Evolutionary conservation across 2,888 invertebrate species (phyloP).

Genomic region (Tryphoninae sp.): DNA sequence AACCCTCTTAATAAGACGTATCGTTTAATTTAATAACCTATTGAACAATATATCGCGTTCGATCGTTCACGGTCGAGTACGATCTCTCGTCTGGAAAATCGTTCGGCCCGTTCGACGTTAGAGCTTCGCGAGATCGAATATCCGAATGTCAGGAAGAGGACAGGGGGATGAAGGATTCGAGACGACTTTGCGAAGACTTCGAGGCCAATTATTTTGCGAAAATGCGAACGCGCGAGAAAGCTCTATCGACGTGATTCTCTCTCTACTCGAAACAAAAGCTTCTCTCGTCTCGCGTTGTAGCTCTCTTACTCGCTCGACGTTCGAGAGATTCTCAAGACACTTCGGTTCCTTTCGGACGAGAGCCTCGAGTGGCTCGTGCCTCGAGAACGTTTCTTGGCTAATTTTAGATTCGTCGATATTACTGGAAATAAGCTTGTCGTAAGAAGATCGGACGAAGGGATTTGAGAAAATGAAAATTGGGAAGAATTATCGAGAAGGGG

Average conservation of each 20-base stretch:
- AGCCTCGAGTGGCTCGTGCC: conserved; percentile 15
- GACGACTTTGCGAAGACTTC: conserved; percentile 34
- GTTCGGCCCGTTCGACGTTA: conserved; percentile 8
- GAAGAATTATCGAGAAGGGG: not conserved
- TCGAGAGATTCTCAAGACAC: not conserved
- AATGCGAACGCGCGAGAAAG: conserved; percentile 56
- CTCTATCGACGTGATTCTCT: conserved; percentile 21
- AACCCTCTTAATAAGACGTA: conserved; percentile 73
- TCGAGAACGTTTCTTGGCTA: not conserved
- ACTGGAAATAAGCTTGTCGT: not conserved
- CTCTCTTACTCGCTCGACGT: not conserved
- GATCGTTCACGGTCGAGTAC: conserved; percentile 26
- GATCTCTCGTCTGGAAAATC: conserved; percentile 18
- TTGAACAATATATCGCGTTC: conserved; percentile 72
- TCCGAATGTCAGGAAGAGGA: not conserved
- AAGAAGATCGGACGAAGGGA: not conserved
- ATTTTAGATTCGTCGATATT: not conserved
- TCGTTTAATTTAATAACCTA: conserved; percentile 80
- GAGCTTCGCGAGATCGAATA: not conserved
- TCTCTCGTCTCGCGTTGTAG: conserved; percentile 1
- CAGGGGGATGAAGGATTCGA: conserved; percentile 2
- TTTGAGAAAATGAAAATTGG: not conserved
- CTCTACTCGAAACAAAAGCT: conserved; percentile 49
- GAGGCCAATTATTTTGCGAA: conserved; percentile 59
- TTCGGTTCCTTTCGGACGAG: not conserved